phyloP scores from a whole-genome alignment of 2,797 vertebrate genomes.

The Galago senegalensis region DNA sequence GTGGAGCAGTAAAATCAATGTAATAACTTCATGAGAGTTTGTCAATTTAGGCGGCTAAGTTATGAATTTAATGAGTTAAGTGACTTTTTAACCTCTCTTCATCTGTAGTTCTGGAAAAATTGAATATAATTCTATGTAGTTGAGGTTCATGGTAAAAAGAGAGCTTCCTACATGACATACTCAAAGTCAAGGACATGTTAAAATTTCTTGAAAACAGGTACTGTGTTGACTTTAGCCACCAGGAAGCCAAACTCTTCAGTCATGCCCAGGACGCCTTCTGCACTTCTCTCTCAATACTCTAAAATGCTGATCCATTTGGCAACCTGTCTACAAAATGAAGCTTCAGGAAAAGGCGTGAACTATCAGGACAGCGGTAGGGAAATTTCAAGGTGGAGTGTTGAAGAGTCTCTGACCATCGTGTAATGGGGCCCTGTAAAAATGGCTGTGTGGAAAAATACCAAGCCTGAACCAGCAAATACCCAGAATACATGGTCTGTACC shows the following conservation, averaged over 20 bases:
- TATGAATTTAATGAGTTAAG: constrained; percentile 2
- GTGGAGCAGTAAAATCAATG: neutral
- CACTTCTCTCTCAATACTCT: neutral
- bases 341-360: neutral
- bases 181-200: neutral
- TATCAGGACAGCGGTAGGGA: neutral
- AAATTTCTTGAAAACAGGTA: constrained; percentile 2
- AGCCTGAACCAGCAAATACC: neutral
- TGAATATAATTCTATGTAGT: neutral
- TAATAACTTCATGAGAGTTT: neutral
- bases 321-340: neutral
- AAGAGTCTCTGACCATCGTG: neutral
- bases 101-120: neutral
- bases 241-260: neutral
- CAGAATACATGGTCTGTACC: no score
- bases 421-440: neutral
- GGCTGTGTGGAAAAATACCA: neutral
- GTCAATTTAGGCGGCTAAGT: neutral
- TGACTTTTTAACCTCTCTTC: neutral
- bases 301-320: neutral
- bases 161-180: neutral
- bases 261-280: neutral
- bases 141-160: neutral
- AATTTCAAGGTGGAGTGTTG: neutral
- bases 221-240: neutral